These are phyloP conservation scores for Garrulus glandarius DNA, from an alignment of 2,797 vertebrate species.

Conservation along the genomic window DNA sequence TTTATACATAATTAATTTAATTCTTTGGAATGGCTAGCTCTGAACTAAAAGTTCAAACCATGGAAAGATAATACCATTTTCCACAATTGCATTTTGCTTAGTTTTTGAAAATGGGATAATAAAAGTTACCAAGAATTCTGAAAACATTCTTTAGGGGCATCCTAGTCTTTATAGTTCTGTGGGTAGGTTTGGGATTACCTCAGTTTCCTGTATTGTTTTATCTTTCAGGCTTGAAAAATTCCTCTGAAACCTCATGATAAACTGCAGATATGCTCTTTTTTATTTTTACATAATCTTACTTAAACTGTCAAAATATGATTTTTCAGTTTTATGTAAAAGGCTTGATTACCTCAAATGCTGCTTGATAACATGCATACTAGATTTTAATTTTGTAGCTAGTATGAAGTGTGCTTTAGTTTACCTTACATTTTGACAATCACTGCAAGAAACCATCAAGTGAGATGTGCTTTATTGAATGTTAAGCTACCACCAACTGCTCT, in stretches of 20 bases:
- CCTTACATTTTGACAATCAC: background rate
- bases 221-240: background rate
- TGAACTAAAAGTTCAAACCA: background rate
- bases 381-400: background rate
- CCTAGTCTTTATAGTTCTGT: background rate
- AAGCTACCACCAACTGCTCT: background rate
- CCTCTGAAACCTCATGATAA: background rate
- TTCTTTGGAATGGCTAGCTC: background rate
- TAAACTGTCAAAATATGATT: background rate
- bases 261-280: background rate
- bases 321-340: background rate
- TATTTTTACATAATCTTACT: background rate
- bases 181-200: background rate
- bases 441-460: background rate
- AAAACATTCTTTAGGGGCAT: background rate
- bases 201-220: background rate
- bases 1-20: background rate
- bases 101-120: background rate
- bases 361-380: background rate
- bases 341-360: background rate
- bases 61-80: background rate
- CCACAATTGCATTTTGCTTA: background rate
- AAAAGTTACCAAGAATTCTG: background rate
- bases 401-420: background rate
- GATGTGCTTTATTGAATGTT: background rate